phyloP scores from a whole-genome alignment of 2,113 vertebrate genomes.

The Paedocypris sp. region DNA sequence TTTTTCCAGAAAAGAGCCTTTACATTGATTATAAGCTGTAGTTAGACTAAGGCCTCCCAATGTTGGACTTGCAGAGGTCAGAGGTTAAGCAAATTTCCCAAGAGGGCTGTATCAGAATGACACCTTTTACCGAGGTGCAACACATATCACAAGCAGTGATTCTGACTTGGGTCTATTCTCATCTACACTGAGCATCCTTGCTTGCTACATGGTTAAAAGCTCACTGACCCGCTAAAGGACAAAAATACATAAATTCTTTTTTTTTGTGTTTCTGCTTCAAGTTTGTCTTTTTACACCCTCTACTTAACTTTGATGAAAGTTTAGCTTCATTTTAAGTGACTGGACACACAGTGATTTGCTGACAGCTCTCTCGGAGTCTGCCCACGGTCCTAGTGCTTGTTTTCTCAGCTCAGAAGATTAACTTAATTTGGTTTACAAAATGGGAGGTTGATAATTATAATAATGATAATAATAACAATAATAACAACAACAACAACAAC shows the following conservation, averaged over 20 bases:
- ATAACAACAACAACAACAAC: too few relatives aligned
- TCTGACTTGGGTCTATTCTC: neutral
- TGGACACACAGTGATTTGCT: conserved; percentile 22
- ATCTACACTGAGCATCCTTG: neutral
- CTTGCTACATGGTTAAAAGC: neutral
- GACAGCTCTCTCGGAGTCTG: neutral
- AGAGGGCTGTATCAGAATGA: neutral
- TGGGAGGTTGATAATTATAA: too few relatives aligned
- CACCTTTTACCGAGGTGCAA: neutral
- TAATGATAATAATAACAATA: too few relatives aligned
- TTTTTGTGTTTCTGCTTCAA: neutral
- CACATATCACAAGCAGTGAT: neutral
- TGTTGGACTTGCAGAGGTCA: neutral
- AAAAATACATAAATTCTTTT: neutral
- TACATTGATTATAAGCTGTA: too few relatives aligned
- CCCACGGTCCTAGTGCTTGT: conserved; percentile 22
- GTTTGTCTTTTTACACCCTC: neutral
- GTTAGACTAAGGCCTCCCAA: neutral
- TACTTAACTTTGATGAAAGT: conserved; percentile 7
- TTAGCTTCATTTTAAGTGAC: conserved; percentile 23
- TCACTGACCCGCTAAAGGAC: conserved; percentile 1
- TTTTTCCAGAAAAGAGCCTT: too few relatives aligned
- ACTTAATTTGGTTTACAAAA: neutral
- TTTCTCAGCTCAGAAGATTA: neutral
- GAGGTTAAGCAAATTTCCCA: neutral